Evolutionary conservation across 1,140 invertebrate species (phyloP), one percentile per base, ranked within the genome.

Genomic region (Neelides sp.): DNA sequence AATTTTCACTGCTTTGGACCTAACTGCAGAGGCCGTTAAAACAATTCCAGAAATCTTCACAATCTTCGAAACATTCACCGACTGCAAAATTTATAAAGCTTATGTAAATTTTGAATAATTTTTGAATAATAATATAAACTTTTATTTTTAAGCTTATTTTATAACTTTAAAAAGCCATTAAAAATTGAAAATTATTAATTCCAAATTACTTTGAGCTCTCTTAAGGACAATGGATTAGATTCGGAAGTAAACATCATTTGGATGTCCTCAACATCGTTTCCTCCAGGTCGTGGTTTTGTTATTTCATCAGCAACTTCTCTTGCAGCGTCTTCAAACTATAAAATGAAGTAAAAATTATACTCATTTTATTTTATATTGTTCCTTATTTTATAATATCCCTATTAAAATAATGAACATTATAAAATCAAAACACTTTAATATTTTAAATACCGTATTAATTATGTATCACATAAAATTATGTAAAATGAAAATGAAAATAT

Each of bases 241-340:
- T 85, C 82, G 2, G 91, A 93, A 8, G 75, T 78, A 1, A 98
- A 65, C 58, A 92, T 76, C 15, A 99, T 79, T 73, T 99, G 95
- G 64, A 98, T 88, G 66, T 96, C 88, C 64, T 94, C 77, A 23
- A 97, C 75, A 61, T 84, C 77, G 63, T 95, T 87, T 3, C 82
- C 86, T 63, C 84, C 79, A 3, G 88, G 87, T 52, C 93, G 73
- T 0, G 93, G 92, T 17, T 80, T 74, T 23, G 93, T 98, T 2
- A 99, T 71, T 71, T 98, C 95, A 80, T 97, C 93, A 1, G 86
- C 94, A 37, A 98, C 85, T 70, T 97, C 92, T 68, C 82, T 93
- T 0, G 91, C 91, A 48, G 94, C 94, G 69, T 96, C 91, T 71
- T 99, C 96, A 68, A 99, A 85, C 67, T 80, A 60, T 19, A 62